A percentile compares a stretch with the other conserved stretches of the same genome.
These are phyloP conservation scores for Oxyura jamaicensis DNA, from an alignment of 2,113 vertebrate species.

Conservation along the genomic window DNA sequence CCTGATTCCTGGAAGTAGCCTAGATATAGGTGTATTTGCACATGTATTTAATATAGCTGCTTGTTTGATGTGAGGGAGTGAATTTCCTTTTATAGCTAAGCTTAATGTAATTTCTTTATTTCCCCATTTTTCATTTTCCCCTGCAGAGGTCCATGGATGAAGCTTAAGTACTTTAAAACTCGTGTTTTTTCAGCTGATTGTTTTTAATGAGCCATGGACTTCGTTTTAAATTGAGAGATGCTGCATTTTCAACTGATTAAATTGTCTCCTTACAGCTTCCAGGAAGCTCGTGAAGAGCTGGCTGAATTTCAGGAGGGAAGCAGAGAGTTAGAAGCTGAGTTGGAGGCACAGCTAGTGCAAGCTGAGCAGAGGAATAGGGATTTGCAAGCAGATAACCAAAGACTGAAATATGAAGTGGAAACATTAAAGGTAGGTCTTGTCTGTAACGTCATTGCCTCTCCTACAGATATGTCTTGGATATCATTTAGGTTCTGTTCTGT, in stretches of 20 bases:
- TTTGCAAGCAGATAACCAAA: constrained; percentile 94
- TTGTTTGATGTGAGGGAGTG: neutral
- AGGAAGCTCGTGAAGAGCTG: constrained; percentile 95
- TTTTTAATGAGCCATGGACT: neutral
- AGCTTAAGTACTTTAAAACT: neutral
- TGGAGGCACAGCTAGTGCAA: constrained; percentile 94
- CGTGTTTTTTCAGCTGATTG: neutral
- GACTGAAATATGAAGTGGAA: constrained; percentile 90
- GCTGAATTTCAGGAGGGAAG: constrained; percentile 98
- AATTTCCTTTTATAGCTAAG: neutral
- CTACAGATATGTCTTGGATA: neutral
- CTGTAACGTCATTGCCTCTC: neutral
- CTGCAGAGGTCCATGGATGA: neutral
- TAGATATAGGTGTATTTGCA: neutral
- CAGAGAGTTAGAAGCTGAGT: constrained; percentile 94
- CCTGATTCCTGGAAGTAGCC: neutral
- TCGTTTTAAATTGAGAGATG: neutral
- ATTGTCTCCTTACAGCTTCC: constrained; percentile 80
- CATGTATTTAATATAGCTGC: neutral
- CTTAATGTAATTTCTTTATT: neutral
- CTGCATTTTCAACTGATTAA: neutral
- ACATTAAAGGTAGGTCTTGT: constrained; percentile 86
- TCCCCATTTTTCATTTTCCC: neutral
- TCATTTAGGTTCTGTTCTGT: neutral
- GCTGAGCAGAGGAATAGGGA: constrained; percentile 94